phyloP scores from a whole-genome alignment of 2,888 invertebrate genomes.

The Pantelozetes paolii region DNA sequence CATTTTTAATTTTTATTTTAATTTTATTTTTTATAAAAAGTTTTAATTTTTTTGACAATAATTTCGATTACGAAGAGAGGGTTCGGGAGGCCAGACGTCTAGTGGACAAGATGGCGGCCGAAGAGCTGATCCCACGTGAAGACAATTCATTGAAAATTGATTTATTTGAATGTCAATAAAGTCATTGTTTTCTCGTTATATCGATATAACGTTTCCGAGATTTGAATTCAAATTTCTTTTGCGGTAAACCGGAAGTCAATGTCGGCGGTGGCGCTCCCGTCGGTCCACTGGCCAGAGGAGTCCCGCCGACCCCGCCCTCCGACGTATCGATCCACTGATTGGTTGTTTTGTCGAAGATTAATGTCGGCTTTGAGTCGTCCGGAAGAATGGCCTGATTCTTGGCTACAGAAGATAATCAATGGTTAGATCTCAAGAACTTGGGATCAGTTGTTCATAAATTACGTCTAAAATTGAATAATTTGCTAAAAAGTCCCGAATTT shows the following conservation, averaged over 20 bases:
- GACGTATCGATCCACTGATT: slow-evolving; percentile 38
- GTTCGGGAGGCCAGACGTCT: too few relatives aligned
- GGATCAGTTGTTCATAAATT: not conserved
- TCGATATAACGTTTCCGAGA: not conserved
- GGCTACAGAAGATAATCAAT: slow-evolving; percentile 27
- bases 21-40: too few relatives aligned
- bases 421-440: not conserved
- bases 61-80: too few relatives aligned
- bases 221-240: not conserved
- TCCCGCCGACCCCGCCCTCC: not conserved
- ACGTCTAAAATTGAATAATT: slow-evolving; percentile 36
- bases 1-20: too few relatives aligned
- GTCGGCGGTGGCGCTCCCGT: not conserved
- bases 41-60: too few relatives aligned
- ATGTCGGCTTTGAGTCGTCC: slow-evolving; percentile 47
- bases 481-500: slow-evolving; percentile 22
- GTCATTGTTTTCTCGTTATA: not conserved
- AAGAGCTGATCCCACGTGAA: too few relatives aligned
- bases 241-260: too few relatives aligned
- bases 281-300: not conserved
- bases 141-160: not conserved
- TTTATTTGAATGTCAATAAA: not conserved
- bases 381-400: slow-evolving; percentile 48
- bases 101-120: not conserved
- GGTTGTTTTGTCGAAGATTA: slow-evolving; percentile 36